A percentile compares a stretch with the other conserved stretches of the same genome.
Evolutionary conservation across 2,888 invertebrate species (phyloP).

Genomic region (Lutraria lutraria): DNA sequence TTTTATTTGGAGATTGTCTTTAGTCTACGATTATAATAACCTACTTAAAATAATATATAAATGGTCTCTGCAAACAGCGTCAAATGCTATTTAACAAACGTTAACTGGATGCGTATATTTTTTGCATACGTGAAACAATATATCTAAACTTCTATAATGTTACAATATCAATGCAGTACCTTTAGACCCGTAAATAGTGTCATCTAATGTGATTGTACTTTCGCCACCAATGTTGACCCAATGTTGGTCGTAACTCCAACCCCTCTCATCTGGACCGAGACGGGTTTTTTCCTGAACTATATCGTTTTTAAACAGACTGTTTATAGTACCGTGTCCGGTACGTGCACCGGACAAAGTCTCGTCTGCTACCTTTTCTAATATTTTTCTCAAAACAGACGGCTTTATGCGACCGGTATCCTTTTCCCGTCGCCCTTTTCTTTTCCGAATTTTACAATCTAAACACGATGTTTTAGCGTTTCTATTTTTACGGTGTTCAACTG

Average conservation of each 20-base stretch:
- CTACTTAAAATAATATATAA: too few species aligned
- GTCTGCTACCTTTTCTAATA: constrained; percentile 69
- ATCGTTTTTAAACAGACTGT: constrained; percentile 46
- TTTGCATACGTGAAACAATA: too few species aligned
- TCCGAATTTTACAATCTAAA: constrained; percentile 65
- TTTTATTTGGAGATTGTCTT: too few species aligned
- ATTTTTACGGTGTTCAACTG: constrained; percentile 45
- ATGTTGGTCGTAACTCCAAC: constrained; percentile 64
- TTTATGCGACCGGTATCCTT: constrained; percentile 45
- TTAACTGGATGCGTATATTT: too few species aligned
- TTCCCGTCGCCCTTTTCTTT: constrained; percentile 63
- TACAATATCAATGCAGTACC: too few species aligned
- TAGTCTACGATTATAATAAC: too few species aligned
- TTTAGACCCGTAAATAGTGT: constrained; percentile 31
- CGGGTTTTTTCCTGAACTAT: background rate
- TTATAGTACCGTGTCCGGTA: constrained; percentile 62
- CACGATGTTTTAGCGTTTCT: constrained; percentile 56
- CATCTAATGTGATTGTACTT: constrained; percentile 40
- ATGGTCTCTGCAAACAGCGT: too few species aligned
- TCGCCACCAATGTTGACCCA: constrained; percentile 51
- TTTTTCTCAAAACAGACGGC: constrained; percentile 58
- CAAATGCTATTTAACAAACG: too few species aligned
- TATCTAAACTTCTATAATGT: too few species aligned
- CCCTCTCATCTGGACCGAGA: constrained; percentile 37
- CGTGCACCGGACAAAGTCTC: constrained; percentile 68